These are phyloP conservation scores for Pollenia labialis DNA, from an alignment of 2,888 invertebrate species.

Conservation along the genomic window DNA sequence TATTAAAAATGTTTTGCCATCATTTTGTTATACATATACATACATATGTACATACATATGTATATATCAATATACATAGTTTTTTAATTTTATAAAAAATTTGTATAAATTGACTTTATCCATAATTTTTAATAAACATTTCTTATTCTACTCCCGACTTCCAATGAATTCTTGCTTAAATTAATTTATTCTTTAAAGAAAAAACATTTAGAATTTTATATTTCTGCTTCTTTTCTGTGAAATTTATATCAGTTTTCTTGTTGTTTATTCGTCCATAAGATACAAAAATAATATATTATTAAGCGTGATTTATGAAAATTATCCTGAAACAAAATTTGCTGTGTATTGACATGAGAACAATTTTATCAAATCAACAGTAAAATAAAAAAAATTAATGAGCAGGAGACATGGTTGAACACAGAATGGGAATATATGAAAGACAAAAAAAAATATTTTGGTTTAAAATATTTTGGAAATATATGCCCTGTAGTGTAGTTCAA, in stretches of 20 bases:
- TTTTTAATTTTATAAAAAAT: too few species aligned
- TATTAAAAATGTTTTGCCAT: not conserved
- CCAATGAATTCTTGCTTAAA: conserved; percentile 36
- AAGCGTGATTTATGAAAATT: conserved; percentile 70
- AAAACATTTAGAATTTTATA: conserved; percentile 10
- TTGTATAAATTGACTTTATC: not conserved
- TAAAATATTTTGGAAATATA: not conserved
- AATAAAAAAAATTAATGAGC: not conserved
- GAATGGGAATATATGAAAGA: conserved; percentile 3
- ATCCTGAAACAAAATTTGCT: conserved; percentile 61
- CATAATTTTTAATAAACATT: conserved; percentile 25
- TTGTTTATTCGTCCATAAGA: conserved; percentile 50
- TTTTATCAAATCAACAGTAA: conserved; percentile 50
- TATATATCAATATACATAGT: too few species aligned
- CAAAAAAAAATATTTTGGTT: conserved; percentile 17
- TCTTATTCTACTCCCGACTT: not conserved
- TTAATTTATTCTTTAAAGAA: not conserved
- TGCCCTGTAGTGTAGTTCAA: too few species aligned
- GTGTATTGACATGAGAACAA: conserved; percentile 63
- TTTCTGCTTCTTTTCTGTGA: not conserved
- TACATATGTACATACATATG: too few species aligned
- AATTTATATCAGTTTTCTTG: conserved; percentile 34
- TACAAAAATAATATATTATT: conserved; percentile 56
- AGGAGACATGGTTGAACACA: conserved; percentile 27
- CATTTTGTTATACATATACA: not conserved